Evolutionary conservation across 2,797 vertebrate genomes (phyloP).

Genomic region (Acanthornis magna): DNA sequence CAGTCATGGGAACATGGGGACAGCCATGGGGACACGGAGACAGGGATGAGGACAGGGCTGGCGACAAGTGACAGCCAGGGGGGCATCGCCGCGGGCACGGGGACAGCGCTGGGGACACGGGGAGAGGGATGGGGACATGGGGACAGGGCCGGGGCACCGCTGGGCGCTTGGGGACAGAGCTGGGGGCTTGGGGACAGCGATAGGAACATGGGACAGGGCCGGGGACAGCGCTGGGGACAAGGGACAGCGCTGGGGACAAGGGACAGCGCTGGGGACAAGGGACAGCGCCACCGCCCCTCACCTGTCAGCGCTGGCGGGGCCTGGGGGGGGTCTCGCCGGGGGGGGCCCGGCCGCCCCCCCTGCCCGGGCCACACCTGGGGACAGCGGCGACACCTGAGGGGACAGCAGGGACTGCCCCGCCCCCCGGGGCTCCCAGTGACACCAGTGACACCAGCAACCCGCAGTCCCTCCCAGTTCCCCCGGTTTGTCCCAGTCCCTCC

Average conservation of each 20-base stretch:
- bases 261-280: neutral
- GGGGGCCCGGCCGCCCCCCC: neutral
- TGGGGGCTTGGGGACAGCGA: too few relatives aligned
- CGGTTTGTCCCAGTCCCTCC: too few relatives aligned
- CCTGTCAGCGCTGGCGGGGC: neutral
- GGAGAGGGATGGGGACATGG: too few relatives aligned
- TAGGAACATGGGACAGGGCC: neutral
- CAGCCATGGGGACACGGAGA: too few relatives aligned
- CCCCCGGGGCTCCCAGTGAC: neutral
- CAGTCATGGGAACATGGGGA: neutral
- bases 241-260: neutral
- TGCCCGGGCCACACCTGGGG: neutral
- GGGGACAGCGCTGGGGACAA: neutral
- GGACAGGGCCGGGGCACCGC: too few relatives aligned
- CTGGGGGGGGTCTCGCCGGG: neutral
- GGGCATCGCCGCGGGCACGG: too few relatives aligned
- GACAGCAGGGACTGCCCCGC: neutral
- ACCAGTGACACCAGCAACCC: neutral
- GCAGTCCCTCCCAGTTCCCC: too few relatives aligned
- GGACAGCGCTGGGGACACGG: too few relatives aligned
- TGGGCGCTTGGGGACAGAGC: too few relatives aligned
- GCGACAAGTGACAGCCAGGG: too few relatives aligned
- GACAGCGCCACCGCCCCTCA: neutral
- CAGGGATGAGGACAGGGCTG: too few relatives aligned
- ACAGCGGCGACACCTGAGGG: neutral